Evolutionary conservation across 2,113 vertebrate genomes (phyloP), one percentile per base, ranked within the genome.

Genomic region (Ciconia boyciana): DNA sequence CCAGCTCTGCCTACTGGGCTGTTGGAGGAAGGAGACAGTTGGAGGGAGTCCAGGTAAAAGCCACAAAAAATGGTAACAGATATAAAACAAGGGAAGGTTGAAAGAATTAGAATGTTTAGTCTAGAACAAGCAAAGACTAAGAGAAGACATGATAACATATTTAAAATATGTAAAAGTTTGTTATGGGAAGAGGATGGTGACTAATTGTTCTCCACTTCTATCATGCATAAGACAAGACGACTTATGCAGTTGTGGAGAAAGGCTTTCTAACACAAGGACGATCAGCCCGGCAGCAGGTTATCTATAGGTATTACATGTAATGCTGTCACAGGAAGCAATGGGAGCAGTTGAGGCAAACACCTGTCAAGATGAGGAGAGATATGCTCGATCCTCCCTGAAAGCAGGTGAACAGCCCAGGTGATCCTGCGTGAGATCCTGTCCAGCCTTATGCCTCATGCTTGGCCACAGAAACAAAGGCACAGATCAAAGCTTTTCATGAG

Each of bases 41-140:
- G 91, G 90, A 95, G 8, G 36, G 7, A 90, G 22, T 72, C 95
- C 94, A 93, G 49, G 43, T 84, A 79, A 91, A 95, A 96, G 41
- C 49, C 66, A 93, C 48, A 68, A 91, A 88, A 94, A 91, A 79
- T 41, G 36, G 4, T 74, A 94, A 83, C 71, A 94, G 70, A 90
- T 85, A 70, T 72, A 91, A 70, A 80, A 91, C 21, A 82, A 87
- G 36, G 15, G 34, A 69, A 85, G 25, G 61, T 44, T 87, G 65
- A 80, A 80, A 77, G 31, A 90, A 76, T 93, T 65, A 69, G 13
- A 77, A 39, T 91, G 90, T 95, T 95, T 95, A 95, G 90, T 96
- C 93, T 94, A 74, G 82, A 72, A 77, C 93, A 74, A 79, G 61
- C 4, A 6, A 87, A 82, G 52, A 41, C 57, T 85, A 66, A 82